phyloP scores from a whole-genome alignment of 2,797 vertebrate genomes.

The Bryconaethiops microstoma region DNA sequence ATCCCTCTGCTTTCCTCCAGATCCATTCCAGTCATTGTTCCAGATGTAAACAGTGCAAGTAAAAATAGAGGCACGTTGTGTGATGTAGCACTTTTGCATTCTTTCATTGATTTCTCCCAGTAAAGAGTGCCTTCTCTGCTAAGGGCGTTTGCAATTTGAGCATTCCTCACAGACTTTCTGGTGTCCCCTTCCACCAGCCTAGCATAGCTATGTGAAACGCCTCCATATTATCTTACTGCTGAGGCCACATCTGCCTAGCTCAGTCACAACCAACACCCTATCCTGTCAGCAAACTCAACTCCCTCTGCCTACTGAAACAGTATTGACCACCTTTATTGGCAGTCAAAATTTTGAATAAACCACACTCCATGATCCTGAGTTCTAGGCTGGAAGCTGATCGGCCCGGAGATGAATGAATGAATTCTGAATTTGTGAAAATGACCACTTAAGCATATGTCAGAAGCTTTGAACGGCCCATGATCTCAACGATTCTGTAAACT shows the following conservation, averaged over 20 bases:
- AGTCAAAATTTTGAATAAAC: constrained; percentile 44
- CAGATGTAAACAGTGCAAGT: constrained; percentile 21
- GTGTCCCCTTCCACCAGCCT: constrained; percentile 22
- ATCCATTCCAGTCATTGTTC: constrained; percentile 2
- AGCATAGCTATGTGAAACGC: constrained; percentile 50
- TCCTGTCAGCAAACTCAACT: constrained; percentile 52
- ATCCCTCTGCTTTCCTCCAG: neutral
- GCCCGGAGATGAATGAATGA: constrained; percentile 13
- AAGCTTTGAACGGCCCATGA: neutral
- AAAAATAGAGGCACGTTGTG: neutral
- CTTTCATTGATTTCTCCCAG: no score
- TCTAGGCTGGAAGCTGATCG: neutral
- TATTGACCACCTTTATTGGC: constrained; percentile 44
- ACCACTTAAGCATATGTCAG: neutral
- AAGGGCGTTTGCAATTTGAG: neutral
- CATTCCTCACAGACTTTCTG: constrained; percentile 23
- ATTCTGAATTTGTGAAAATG: constrained; percentile 2
- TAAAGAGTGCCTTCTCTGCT: neutral
- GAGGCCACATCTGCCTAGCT: constrained; percentile 30
- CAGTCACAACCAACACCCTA: constrained; percentile 21
- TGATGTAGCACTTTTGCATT: neutral
- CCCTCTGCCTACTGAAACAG: constrained; percentile 44
- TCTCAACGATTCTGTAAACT: neutral
- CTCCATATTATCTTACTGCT: constrained; percentile 62
- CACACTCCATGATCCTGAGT: neutral